phyloP scores from a whole-genome alignment of 2,797 vertebrate species.

The Sebastiscus albofasciatus region DNA sequence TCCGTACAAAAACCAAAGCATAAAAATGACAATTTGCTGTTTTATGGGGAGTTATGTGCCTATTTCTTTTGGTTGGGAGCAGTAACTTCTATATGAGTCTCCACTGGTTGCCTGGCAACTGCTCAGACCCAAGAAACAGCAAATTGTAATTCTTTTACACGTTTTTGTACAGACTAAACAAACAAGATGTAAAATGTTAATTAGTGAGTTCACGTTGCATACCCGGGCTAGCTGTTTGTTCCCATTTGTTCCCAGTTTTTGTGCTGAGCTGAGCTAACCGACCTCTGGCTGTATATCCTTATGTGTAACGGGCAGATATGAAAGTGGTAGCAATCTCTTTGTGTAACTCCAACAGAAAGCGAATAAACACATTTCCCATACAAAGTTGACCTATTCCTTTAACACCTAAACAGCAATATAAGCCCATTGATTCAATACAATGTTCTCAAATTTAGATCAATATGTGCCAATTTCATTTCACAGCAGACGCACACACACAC shows the following conservation, averaged over 20 bases:
- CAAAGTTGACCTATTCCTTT: background rate
- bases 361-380: background rate
- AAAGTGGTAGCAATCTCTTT: background rate
- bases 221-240: background rate
- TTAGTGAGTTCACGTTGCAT: background rate
- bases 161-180: background rate
- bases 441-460: background rate
- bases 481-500: background rate
- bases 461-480: background rate
- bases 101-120: background rate
- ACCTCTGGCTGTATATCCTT: background rate
- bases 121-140: background rate
- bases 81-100: background rate
- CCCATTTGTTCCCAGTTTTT: background rate
- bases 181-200: background rate
- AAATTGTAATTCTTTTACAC: background rate
- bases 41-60: background rate
- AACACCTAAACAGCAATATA: background rate
- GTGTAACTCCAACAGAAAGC: background rate
- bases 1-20: background rate
- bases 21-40: background rate
- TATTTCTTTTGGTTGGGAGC: background rate
- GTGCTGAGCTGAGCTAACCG: background rate
- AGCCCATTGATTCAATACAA: background rate
- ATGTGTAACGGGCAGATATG: background rate